phyloP scores from a whole-genome alignment of 2,797 vertebrate species.

The Antennarius maculatus region DNA sequence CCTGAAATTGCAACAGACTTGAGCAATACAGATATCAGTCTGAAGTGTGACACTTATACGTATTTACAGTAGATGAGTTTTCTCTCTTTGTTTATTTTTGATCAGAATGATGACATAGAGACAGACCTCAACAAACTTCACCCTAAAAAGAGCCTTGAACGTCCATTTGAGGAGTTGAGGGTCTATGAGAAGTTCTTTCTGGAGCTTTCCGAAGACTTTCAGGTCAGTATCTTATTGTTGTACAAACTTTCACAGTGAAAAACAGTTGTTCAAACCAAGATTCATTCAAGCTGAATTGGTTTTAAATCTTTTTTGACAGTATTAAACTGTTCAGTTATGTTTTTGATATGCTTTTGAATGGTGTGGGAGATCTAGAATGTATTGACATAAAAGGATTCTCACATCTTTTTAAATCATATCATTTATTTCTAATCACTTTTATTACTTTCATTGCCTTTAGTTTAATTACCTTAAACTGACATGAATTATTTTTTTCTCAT shows the following conservation, averaged over 20 bases:
- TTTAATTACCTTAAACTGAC: no score
- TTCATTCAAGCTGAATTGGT: neutral
- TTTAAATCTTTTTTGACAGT: neutral
- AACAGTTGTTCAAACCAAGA: neutral
- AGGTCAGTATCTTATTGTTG: conserved; percentile 79
- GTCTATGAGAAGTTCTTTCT: conserved; percentile 92
- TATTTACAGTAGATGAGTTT: neutral
- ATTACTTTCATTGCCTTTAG: no score
- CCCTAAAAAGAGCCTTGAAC: conserved; percentile 82
- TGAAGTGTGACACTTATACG: neutral
- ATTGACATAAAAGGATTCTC: no score
- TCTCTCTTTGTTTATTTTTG: conserved; percentile 30
- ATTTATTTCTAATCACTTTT: no score
- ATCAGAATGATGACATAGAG: conserved; percentile 97
- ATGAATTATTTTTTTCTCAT: neutral
- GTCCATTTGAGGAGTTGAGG: conserved; percentile 90
- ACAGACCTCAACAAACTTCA: conserved; percentile 95
- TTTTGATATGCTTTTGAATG: neutral
- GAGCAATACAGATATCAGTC: neutral
- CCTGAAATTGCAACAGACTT: no score
- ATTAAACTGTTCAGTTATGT: neutral
- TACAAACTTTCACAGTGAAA: neutral
- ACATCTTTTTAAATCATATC: no score
- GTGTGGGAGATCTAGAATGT: neutral
- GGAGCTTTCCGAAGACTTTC: conserved; percentile 93